phyloP scores from a whole-genome alignment of 2,797 vertebrate genomes.

The Erpetoichthys calabaricus region DNA sequence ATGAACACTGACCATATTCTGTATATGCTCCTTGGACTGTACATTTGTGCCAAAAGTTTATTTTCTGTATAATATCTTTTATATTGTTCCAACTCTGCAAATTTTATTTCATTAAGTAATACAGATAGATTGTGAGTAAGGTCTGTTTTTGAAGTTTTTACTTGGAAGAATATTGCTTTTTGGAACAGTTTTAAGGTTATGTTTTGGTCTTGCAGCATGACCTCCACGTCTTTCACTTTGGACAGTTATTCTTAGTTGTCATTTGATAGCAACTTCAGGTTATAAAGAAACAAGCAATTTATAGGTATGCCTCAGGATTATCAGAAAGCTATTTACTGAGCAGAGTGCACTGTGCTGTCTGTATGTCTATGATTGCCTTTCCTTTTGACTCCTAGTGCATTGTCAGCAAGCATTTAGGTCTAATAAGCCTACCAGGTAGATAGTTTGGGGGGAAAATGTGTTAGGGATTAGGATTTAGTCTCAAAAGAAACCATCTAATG shows the following conservation, averaged over 20 bases:
- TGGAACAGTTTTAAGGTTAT: neutral
- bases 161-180: neutral
- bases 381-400: neutral
- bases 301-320: slow-evolving; percentile 3
- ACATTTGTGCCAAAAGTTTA: no score
- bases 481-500: neutral
- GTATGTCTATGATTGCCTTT: neutral
- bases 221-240: neutral
- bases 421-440: slow-evolving; percentile 4
- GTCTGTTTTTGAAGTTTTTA: no score
- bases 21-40: no score
- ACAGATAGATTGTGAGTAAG: no score
- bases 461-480: slow-evolving; percentile 1
- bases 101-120: no score
- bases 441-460: neutral
- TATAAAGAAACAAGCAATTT: neutral
- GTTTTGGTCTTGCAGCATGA: neutral
- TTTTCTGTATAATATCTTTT: no score
- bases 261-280: slow-evolving; percentile 1
- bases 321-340: slow-evolving; percentile 1
- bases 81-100: no score
- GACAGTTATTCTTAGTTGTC: neutral
- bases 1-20: no score
- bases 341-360: neutral
- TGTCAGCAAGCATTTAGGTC: slow-evolving; percentile 2